Evolutionary conservation across 2,888 invertebrate genomes (phyloP), one percentile per base, ranked within the genome.

Genomic region (Loripinus fragilis): DNA sequence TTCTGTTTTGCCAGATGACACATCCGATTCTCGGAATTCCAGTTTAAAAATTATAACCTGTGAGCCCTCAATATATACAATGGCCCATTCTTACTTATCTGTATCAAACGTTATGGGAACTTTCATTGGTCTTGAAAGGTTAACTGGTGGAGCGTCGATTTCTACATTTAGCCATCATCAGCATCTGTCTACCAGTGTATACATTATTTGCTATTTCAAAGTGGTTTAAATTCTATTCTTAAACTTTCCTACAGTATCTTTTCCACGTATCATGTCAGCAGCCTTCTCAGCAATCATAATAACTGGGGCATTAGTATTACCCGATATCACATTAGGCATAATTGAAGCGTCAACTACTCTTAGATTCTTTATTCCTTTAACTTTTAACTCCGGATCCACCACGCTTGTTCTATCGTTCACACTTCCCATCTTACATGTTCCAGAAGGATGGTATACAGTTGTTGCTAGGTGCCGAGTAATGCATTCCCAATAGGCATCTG

Each of bases 391-490:
- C 5, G 95, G 93, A 88, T 97, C 96, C 0, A 97, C 96, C 0
- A 97, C 97, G 1, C 95, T 94, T 90, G 90, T 87, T 0, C 75
- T 66, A 76, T 94, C 94, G 10, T 90, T 87, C 0, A 33, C 78
- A 23, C 77, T 91, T 0, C 96, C 97, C 90, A 96, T 96, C n/a
- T 95, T 95, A 89, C 96, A 96, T 0, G 96, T 96, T 0, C 97
- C 97, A 0, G 95, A 96, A 0, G 95, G 96, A 92, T 97, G 97
- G 91, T 77, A 81, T 15, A 71, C 73, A 5, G 74, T 81, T 7
- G 73, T 48, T 0, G 81, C 76, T 5, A 77, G 28, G 30, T 79
- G 69, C 15, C 74, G 73, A 15, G 80, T 42, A n/a, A 78, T 48
- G 70, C 78, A 84, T 35, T 71, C 70, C 83, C 83, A 84, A 35